A percentile compares a stretch with the other conserved stretches of the same genome.
These are phyloP conservation scores for Sphaerodactylus townsendi DNA, from an alignment of 2,113 vertebrate genomes.

Conservation along the genomic window DNA sequence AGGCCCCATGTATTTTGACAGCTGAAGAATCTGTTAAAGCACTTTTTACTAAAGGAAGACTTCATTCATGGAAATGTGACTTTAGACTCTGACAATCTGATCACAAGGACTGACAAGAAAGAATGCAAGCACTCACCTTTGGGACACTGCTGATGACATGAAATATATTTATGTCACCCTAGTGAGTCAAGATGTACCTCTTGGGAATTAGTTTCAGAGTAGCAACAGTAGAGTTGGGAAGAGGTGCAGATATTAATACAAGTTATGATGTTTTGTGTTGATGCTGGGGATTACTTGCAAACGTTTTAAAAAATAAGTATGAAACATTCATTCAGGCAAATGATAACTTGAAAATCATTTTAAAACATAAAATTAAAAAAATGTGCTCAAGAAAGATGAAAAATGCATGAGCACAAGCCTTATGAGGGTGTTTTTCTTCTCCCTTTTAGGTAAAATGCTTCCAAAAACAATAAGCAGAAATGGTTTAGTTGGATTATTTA, in stretches of 20 bases:
- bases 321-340: not conserved
- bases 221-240: not conserved
- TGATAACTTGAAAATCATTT: not conserved
- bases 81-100: not conserved
- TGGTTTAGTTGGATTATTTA: constrained; percentile 26
- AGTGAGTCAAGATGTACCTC: not conserved
- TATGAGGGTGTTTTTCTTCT: not conserved
- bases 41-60: not conserved
- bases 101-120: not conserved
- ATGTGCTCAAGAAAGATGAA: not conserved
- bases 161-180: not conserved
- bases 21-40: not conserved
- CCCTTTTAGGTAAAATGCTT: constrained; percentile 17
- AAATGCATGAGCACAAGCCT: not conserved
- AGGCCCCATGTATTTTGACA: not conserved
- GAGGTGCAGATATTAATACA: not conserved
- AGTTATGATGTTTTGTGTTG: not conserved
- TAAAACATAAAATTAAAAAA: not conserved
- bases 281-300: not conserved
- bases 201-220: not conserved
- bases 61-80: not conserved
- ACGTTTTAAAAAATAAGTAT: not conserved
- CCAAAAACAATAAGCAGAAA: not conserved
- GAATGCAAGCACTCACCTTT: not conserved
- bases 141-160: too few species aligned